A percentile compares a stretch with the other conserved stretches of the same genome.
Conservation (phyloP, 2,797 vertebrate species). For the Diplodus puntazzo region DNA sequence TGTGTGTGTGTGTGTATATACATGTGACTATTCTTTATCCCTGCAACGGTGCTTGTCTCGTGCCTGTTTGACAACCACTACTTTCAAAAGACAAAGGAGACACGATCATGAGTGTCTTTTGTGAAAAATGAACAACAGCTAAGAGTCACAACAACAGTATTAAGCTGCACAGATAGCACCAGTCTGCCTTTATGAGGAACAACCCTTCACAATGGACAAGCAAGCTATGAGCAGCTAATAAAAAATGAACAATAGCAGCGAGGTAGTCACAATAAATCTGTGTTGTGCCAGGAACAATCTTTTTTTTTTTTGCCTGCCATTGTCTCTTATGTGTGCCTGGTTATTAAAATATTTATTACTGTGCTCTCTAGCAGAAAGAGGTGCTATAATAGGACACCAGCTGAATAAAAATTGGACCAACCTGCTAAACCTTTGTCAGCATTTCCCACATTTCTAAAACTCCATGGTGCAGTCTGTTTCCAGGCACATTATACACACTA, state of each 20-base stretch:
- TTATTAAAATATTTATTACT: constrained; percentile 65
- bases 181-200: constrained; percentile 37
- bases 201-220: constrained; percentile 32
- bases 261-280: constrained; percentile 55
- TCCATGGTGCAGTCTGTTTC: neutral
- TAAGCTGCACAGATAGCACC: constrained; percentile 42
- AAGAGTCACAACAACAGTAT: constrained; percentile 34
- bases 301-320: constrained; percentile 35
- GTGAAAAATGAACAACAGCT: constrained; percentile 36
- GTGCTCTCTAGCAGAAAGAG: constrained; percentile 34
- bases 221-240: constrained; percentile 49
- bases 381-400: constrained; percentile 31
- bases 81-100: constrained; percentile 46
- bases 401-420: constrained; percentile 32
- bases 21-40: neutral
- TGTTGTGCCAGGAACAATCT: constrained; percentile 54
- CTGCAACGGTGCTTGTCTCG: neutral
- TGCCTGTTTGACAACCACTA: constrained; percentile 28
- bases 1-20: neutral
- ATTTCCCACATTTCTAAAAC: constrained; percentile 1
- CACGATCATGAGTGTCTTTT: constrained; percentile 41
- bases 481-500: neutral
- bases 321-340: constrained; percentile 32
- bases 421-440: constrained; percentile 4
- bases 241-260: constrained; percentile 54